Percentiles rank a stretch among this genome's conserved stretches.
phyloP scores from a whole-genome alignment of 1,140 invertebrate species.

The Dolichoris vasculosae region DNA sequence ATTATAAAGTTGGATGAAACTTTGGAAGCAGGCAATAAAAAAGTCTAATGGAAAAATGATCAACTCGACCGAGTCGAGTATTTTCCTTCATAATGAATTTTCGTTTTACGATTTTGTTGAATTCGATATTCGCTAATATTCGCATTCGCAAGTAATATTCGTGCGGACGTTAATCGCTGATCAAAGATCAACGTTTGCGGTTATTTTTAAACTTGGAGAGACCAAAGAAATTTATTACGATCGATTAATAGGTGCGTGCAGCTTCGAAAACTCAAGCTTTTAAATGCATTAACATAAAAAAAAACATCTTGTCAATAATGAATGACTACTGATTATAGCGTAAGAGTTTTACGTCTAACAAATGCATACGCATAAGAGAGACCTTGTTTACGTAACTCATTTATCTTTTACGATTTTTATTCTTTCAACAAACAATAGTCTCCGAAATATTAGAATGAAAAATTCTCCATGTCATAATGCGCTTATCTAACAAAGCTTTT shows the following conservation, averaged over 20 bases:
- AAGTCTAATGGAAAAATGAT: background rate
- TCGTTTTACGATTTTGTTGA: background rate
- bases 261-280: background rate
- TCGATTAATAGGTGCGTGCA: conserved; percentile 31
- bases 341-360: background rate
- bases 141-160: background rate
- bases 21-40: background rate
- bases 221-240: conserved; percentile 24
- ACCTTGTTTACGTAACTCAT: conserved; percentile 40
- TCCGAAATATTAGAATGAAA: conserved; percentile 37
- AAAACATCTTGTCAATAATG: conserved; percentile 11
- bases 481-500: conserved; percentile 33
- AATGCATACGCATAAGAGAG: conserved; percentile 32
- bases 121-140: background rate
- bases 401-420: conserved; percentile 42
- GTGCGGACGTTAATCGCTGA: conserved; percentile 19
- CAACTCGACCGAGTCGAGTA: background rate
- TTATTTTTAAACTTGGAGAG: conserved; percentile 12
- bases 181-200: conserved; percentile 38
- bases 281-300: conserved; percentile 18
- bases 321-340: background rate
- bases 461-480: conserved; percentile 13
- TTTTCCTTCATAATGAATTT: too few species aligned
- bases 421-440: conserved; percentile 24
- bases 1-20: too few species aligned